Percentiles rank a stretch among this genome's conserved stretches.
phyloP scores from a whole-genome alignment of 2,797 vertebrate genomes.

The Anisognathus igniventris region DNA sequence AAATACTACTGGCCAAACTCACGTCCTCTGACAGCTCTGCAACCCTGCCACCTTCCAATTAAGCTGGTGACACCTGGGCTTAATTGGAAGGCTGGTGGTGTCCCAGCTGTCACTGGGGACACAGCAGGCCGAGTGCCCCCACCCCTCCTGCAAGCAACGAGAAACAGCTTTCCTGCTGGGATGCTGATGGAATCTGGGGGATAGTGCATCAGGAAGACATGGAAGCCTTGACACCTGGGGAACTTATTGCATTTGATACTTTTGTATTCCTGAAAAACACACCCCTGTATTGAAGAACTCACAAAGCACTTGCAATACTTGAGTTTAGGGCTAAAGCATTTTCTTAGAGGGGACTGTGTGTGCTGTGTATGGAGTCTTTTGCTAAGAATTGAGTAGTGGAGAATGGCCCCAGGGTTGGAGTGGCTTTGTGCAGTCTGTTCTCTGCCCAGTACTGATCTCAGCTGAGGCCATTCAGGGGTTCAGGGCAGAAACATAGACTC shows the following conservation, averaged over 20 bases:
- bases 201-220: background rate
- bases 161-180: background rate
- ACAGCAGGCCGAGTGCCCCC: background rate
- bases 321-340: background rate
- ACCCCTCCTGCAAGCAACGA: accelerated
- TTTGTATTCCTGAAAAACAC: accelerated
- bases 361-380: background rate
- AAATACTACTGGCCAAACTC: background rate
- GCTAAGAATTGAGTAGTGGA: accelerated
- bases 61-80: constrained; percentile 16
- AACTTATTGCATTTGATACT: background rate
- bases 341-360: accelerated
- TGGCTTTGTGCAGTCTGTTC: too few relatives aligned
- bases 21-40: background rate
- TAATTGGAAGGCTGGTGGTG: background rate
- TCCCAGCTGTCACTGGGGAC: background rate
- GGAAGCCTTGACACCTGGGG: background rate
- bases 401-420: accelerated
- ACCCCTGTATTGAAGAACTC: background rate
- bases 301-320: accelerated
- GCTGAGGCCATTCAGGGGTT: accelerated
- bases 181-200: background rate
- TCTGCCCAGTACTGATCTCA: background rate
- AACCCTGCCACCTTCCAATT: constrained; percentile 1
- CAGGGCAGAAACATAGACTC: background rate